Conservation (phyloP, 2,888 invertebrate species). For the Endotricha flammealis region DNA sequence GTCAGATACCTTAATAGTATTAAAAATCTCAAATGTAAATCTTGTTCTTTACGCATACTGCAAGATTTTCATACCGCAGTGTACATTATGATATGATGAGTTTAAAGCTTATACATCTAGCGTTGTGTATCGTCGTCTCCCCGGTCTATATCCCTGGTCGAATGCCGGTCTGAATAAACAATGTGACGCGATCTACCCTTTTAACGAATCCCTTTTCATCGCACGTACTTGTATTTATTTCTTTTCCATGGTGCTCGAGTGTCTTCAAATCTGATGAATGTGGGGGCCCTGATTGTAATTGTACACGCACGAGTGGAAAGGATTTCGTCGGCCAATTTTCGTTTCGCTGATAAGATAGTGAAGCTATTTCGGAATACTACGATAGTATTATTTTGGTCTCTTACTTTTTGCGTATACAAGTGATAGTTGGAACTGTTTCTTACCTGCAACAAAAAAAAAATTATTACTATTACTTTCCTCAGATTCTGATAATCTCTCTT, state of each 20-base stretch:
- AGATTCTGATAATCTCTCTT: no score
- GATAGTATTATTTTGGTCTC: no score
- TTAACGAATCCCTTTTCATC: slow-evolving; percentile 65
- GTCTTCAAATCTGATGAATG: slow-evolving; percentile 14
- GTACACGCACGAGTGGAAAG: slow-evolving; percentile 6
- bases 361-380: no score
- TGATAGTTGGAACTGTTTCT: slow-evolving; percentile 7
- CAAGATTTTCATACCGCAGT: no score
- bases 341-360: slow-evolving; percentile 10
- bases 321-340: slow-evolving; percentile 7
- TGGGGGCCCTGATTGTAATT: slow-evolving; percentile 12
- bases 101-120: no score
- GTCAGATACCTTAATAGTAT: no score
- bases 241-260: slow-evolving; percentile 29
- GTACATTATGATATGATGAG: no score
- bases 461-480: background rate
- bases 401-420: no score
- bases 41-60: no score
- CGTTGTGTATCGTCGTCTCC: no score
- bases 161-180: slow-evolving; percentile 71
- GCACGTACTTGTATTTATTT: slow-evolving; percentile 51
- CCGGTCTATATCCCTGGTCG: no score
- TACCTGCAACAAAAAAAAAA: slow-evolving; percentile 22
- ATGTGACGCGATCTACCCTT: slow-evolving; percentile 71
- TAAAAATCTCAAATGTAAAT: no score